These are phyloP conservation scores for Pseudobourletiella spinata DNA, from an alignment of 1,140 invertebrate species.

Conservation along the genomic window DNA sequence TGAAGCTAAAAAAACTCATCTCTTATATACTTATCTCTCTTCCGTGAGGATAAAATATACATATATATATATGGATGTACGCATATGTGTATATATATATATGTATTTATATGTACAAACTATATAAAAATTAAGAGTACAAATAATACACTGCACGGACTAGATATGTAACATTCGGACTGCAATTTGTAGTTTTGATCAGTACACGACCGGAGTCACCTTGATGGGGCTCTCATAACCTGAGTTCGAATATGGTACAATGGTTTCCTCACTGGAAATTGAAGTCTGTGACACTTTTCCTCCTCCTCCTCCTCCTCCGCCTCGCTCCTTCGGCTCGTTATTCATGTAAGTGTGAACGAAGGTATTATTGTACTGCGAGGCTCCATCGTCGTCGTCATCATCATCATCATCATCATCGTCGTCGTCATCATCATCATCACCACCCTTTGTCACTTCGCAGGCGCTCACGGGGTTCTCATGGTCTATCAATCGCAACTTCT, in stretches of 20 bases:
- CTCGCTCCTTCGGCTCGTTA: constrained; percentile 6
- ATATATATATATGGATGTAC: too few relatives aligned
- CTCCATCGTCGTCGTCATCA: constrained; percentile 7
- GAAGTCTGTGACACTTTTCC: neutral
- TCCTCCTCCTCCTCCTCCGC: neutral
- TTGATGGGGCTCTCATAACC: constrained; percentile 27
- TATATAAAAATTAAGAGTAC: too few relatives aligned
- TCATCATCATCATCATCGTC: neutral
- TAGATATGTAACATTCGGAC: too few relatives aligned
- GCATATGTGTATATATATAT: too few relatives aligned
- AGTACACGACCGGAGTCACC: neutral
- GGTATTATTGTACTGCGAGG: constrained; percentile 7
- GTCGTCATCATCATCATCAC: neutral
- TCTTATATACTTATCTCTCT: too few relatives aligned
- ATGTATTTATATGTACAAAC: too few relatives aligned
- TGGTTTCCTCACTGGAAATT: too few relatives aligned
- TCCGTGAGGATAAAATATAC: too few relatives aligned
- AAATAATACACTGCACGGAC: too few relatives aligned
- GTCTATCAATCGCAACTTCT: constrained; percentile 31
- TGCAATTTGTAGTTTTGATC: neutral
- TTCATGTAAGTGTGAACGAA: constrained; percentile 20
- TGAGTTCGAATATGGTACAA: neutral
- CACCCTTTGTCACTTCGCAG: too few relatives aligned
- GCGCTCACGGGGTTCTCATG: constrained; percentile 25
- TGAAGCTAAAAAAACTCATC: too few relatives aligned